These are phyloP conservation scores for Bubalus kerabau DNA, from an alignment of 2,113 vertebrate genomes.

Conservation along the genomic window DNA sequence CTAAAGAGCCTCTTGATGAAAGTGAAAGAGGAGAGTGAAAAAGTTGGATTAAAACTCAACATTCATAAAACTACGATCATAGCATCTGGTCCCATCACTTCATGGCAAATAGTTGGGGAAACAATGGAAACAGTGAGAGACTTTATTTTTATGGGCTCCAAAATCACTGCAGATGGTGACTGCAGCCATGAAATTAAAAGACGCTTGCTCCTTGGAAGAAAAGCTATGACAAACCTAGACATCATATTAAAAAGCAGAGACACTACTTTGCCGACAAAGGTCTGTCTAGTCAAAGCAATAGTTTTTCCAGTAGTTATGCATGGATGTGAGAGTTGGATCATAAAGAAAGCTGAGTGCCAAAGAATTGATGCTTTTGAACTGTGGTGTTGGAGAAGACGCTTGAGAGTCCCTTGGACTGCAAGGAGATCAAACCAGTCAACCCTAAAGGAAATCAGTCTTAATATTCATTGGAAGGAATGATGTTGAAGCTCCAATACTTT, in stretches of 20 bases:
- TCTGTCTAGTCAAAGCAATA: background rate
- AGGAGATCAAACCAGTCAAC: background rate
- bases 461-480: background rate
- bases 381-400: background rate
- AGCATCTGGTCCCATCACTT: background rate
- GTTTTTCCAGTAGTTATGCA: background rate
- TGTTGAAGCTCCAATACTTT: background rate
- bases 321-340: background rate
- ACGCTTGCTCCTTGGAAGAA: background rate
- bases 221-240: background rate
- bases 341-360: background rate
- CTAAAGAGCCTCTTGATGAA: background rate
- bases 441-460: background rate
- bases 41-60: background rate
- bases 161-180: background rate
- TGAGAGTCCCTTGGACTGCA: background rate
- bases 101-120: background rate
- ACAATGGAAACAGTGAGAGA: background rate
- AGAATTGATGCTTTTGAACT: background rate
- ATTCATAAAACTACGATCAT: background rate
- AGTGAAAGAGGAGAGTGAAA: background rate
- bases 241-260: background rate
- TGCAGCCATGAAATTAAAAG: background rate
- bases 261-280: background rate
- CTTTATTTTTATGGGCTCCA: accelerated